A percentile compares a stretch with the other conserved stretches of the same genome.
Evolutionary conservation across 1,140 invertebrate genomes (phyloP).

Genomic region (Leptopilina boulardi): DNA sequence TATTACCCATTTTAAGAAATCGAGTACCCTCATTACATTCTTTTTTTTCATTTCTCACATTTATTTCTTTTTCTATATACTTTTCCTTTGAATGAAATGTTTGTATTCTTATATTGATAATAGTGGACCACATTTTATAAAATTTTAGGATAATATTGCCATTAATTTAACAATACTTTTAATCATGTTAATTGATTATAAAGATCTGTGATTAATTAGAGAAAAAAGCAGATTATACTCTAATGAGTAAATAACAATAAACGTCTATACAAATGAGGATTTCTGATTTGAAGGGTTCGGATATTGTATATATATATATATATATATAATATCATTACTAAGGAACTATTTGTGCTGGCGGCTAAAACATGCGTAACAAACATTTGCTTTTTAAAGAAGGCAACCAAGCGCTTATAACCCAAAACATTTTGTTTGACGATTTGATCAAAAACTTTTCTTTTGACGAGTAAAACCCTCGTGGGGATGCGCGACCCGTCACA

Average conservation of each 20-base stretch:
- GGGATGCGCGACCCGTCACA: slow-evolving; percentile 49
- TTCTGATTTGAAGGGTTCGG: not conserved
- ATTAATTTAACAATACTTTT: no score
- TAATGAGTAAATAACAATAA: not conserved
- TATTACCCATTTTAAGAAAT: slow-evolving; percentile 64
- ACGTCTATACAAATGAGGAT: not conserved
- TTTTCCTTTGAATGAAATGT: no score
- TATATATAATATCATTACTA: slow-evolving; percentile 41
- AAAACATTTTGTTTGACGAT: slow-evolving; percentile 48
- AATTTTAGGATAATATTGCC: no score
- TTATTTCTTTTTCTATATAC: no score
- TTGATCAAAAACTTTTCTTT: slow-evolving; percentile 61
- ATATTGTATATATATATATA: no score
- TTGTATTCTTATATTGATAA: no score
- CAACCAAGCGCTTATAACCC: slow-evolving; percentile 25
- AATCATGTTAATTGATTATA: no score
- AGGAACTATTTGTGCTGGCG: slow-evolving; percentile 34
- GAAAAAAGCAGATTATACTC: no score
- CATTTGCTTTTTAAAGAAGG: slow-evolving; percentile 31
- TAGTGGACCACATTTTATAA: no score
- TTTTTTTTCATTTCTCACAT: no score
- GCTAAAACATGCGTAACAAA: slow-evolving; percentile 30
- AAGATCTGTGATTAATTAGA: no score
- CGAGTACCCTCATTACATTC: slow-evolving; percentile 44
- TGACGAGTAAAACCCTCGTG: slow-evolving; percentile 56